Base-by-base conservation (phyloP, 1,140 invertebrate genomes). In the Eulimnadia texana region DNA sequence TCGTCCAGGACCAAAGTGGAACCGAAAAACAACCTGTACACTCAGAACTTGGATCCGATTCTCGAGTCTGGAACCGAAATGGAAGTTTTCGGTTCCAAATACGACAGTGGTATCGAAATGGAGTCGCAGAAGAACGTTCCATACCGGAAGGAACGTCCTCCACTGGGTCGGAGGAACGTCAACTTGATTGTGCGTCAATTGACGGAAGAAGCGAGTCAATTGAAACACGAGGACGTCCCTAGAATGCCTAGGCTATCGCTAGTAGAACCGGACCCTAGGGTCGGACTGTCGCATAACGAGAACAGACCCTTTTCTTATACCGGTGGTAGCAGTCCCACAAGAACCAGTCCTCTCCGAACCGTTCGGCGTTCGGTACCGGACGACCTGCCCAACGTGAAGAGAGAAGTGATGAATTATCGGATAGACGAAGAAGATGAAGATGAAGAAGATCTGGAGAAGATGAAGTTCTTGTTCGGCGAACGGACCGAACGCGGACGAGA, bases 281-380 rank as follows among this genome's bases (percentile, higher is more conserved):
- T 61, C 0, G 78, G 78, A 59, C 79, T 80, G 29, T 75, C 79
- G 11, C 82, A 83, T 66, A 85, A 86, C 68, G 79, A 81, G 65
- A 87, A 85, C 66, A 78, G 83, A 67, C 84, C 84, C 10, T 86
- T 87, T 69, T 86, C 84, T 0, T 87, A 87, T 64, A 84, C 82
- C 0, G 63, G 60, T 22, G 63, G 60, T 20, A 25, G 60, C 13
- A 55, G 58, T 54, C 63, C 53, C 6, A 61, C 58, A 1, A 60
- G 53, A 42, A 19, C 22, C 22, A 28, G 23, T 19, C 22, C 47
- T 13, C 24, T 42, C 2, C 27, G 33, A 11, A n/a, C 47, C 60
- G 52, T 25, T 47, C 23, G 54, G n/a, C n/a, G n/a, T n/a, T n/a
- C n/a, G n/a, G n/a, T n/a, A n/a, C n/a, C n/a, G n/a, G n/a, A n/a